Conservation (phyloP, 2,113 vertebrate species). For the Cyprinodon tularosa region DNA sequence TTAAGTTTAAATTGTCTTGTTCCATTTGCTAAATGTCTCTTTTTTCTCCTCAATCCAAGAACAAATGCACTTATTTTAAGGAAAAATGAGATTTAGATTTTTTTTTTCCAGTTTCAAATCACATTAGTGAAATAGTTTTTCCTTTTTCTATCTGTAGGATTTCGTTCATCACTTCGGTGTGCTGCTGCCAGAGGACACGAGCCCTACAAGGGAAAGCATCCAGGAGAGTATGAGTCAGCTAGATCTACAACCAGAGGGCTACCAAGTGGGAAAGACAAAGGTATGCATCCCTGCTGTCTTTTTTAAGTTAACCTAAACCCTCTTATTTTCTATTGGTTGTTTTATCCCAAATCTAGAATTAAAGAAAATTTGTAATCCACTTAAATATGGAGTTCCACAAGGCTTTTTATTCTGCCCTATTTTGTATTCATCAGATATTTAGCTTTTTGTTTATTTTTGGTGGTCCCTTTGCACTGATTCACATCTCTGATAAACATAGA, state of each 20-base stretch:
- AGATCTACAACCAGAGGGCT: slow-evolving; percentile 84
- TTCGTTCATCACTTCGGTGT: slow-evolving; percentile 92
- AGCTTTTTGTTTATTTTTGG: not conserved
- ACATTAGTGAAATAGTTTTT: too few relatives aligned
- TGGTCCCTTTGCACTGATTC: not conserved
- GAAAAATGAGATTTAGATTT: too few relatives aligned
- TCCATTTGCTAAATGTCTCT: too few relatives aligned
- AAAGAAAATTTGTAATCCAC: not conserved
- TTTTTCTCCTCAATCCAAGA: too few relatives aligned
- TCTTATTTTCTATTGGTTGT: not conserved
- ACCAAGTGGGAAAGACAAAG: slow-evolving; percentile 96
- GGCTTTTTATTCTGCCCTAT: not conserved
- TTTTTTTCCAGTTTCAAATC: too few relatives aligned
- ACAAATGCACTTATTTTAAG: too few relatives aligned
- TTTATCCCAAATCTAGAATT: not conserved
- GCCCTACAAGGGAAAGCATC: slow-evolving; percentile 84
- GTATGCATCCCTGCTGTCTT: slow-evolving; percentile 69
- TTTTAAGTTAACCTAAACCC: not conserved
- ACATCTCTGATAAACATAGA: not conserved
- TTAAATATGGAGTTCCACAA: not conserved
- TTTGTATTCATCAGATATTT: not conserved
- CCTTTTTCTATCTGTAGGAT: slow-evolving; percentile 77
- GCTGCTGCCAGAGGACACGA: slow-evolving; percentile 85
- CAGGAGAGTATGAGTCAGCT: slow-evolving; percentile 85
- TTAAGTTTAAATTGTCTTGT: too few relatives aligned